Conservation (phyloP, 2,797 vertebrate genomes). For the Phyllotis vaccarum region DNA sequence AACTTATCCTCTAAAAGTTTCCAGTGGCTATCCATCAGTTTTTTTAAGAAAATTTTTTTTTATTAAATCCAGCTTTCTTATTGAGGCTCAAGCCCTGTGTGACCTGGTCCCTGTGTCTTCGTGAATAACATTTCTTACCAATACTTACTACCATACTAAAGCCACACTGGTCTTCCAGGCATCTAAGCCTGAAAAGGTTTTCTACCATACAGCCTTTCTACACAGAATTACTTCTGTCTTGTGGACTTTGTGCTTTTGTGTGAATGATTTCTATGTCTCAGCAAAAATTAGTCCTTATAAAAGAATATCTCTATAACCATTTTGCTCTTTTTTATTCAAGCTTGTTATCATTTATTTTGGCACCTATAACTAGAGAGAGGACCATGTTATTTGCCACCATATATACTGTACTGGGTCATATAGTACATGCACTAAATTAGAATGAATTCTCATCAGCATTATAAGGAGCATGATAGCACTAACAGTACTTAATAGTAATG, state of each 20-base stretch:
- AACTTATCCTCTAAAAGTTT: background rate
- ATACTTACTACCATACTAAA: background rate
- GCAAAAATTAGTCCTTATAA: background rate
- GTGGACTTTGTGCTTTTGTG: background rate
- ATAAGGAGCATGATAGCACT: background rate
- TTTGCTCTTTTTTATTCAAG: background rate
- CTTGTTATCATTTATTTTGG: background rate
- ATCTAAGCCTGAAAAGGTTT: background rate
- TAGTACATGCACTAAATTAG: background rate
- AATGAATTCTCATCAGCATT: background rate
- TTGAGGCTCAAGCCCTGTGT: background rate
- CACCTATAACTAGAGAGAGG: background rate
- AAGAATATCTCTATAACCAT: background rate
- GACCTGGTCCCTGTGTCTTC: background rate
- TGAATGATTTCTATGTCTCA: background rate
- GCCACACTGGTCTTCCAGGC: background rate
- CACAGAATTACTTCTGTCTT: background rate
- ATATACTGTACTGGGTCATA: background rate
- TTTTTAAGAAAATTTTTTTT: background rate
- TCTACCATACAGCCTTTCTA: background rate
- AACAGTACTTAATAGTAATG: background rate
- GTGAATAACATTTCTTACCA: background rate
- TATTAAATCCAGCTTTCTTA: background rate
- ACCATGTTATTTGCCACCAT: background rate
- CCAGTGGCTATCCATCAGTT: background rate